Base-by-base conservation (phyloP, 2,797 vertebrate species). In the Podargus strigoides region DNA sequence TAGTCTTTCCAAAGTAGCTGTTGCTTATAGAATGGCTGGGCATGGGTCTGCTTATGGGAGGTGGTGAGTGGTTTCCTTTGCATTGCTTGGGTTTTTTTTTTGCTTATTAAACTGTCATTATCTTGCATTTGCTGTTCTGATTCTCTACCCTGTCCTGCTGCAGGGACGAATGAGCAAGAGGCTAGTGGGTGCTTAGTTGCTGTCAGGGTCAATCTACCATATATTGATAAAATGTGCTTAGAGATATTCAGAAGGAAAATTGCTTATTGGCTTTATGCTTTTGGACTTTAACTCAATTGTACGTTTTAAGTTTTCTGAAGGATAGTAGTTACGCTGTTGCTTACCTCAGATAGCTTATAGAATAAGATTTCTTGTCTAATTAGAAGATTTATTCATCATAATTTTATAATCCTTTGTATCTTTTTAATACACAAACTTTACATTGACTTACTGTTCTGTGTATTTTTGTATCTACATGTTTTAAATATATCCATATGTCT, bases 51-150 rank as follows among this genome's bases (percentile, higher is more conserved):
- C 23, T 70, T 16, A 10, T 55, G 27, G 49, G 30, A 42, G 10
- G 10, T 81, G 39, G 6, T 49, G 32, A 59, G 46, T 10, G 12
- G 17, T 87, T 87, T 70, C 41, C 28, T 74, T 78, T 63, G 27
- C 24, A 14, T 68, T 2, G 2, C 49, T 64, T 63, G 10, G 0
- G 0, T 2, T 53, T 76, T 91, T 53, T 75, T 6, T 56, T 78
- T 28, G 4, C 12, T 68, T 82, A 26, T 0, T 87, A 18, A 78
- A 44, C 12, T 60, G 34, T 34, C 22, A 6, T 9, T 14, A 19
- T 67, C 34, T 84, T 1, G 0, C 37, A 83, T 85, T 66, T 74
- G 10, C 28, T 67, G 8, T 59, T 70, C 15, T 0, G 0, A 0
- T 72, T 85, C 30, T 75, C 14, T 82, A 42, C 27, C 34, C n/a